Evolutionary conservation across 2,888 invertebrate genomes (phyloP).

Genomic region (Pachycephus smyrnensis): DNA sequence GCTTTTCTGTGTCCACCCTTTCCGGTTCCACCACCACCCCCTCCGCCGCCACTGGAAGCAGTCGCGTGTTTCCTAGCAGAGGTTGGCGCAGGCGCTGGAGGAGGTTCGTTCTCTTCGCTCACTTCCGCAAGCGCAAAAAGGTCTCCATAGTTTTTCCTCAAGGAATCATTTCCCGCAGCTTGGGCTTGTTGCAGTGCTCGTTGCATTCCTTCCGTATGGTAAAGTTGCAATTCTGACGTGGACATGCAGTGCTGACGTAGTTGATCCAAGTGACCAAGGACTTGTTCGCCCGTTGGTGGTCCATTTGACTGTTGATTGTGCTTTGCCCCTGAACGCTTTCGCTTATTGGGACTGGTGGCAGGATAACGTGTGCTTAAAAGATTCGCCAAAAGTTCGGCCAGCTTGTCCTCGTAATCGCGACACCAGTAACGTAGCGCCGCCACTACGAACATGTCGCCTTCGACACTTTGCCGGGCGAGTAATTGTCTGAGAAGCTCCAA

Average conservation of each 20-base stretch:
- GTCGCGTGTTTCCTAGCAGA: conserved; percentile 57
- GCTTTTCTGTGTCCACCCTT: conserved; percentile 50
- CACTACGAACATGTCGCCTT: conserved; percentile 89
- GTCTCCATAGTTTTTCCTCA: conserved; percentile 92
- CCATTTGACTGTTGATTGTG: conserved; percentile 78
- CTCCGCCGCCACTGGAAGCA: conserved; percentile 44
- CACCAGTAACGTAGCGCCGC: conserved; percentile 95
- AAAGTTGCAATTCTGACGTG: conserved; percentile 71
- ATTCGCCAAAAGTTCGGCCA: conserved; percentile 83
- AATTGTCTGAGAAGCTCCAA: conserved; percentile 87
- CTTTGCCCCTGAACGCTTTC: conserved; percentile 82
- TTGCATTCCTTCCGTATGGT: conserved; percentile 92
- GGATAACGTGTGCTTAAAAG: conserved; percentile 86
- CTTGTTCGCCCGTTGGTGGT: conserved; percentile 84
- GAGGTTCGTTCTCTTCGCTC: conserved; percentile 79
- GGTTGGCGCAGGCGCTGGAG: conserved; percentile 73
- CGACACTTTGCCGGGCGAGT: conserved; percentile 79
- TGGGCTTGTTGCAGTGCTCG: conserved; percentile 90
- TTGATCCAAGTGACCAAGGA: conserved; percentile 92
- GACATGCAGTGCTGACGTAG: conserved; percentile 80
- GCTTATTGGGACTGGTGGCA: conserved; percentile 89
- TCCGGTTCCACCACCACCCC: conserved; percentile 33
- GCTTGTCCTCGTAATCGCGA: conserved; percentile 89
- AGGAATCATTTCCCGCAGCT: conserved; percentile 87
- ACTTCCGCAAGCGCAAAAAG: conserved; percentile 87